Evolutionary conservation across 2,888 invertebrate species (phyloP), one percentile per base, ranked within the genome.

Genomic region (Morpho achilles): DNA sequence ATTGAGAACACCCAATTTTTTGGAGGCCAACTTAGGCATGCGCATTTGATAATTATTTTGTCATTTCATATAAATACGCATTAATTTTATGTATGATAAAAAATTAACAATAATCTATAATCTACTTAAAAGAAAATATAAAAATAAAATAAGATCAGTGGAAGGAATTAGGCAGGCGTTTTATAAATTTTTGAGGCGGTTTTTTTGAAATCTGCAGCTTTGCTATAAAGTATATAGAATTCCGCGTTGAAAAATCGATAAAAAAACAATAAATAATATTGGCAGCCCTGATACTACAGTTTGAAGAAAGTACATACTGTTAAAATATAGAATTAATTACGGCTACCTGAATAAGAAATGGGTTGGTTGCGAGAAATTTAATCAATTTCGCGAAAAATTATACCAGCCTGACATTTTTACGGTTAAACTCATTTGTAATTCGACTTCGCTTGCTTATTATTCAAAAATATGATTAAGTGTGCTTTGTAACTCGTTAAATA

Each of bases 221-320:
- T 16, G 16, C 16, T 16, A 16, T 16, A 16, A 16, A 16, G 1
- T 16, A 16, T 16, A 16, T 16, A 32, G 32, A 32, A 2, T 5
- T 3, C 32, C 5, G 32, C 32, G 32, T 32, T 32, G 32, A 32
- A 9, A 8, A 7, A 9, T 1, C 8, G 32, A 3, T 47, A 22
- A 23, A 22, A 16, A 49, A 7, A 49, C 8, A 9, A 6, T 23
- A n/a, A 40, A 41, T 8, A 8, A 7, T 4, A 42, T 42, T 43
- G n/a, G 8, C 59, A 60, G 42, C 61, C 63, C 63, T 63, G 41
- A 39, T 32, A 5, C 32, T 23, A 23, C 7, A 32, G 53, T 22
- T n/a, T 50, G 43, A 44, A 56, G 58, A 58, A 58, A 54, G 47
- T 59, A 59, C 56, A 55, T 59, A 63, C 61, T 61, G 56, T 50